Conservation (phyloP, 2,113 vertebrate genomes). For the Phalacrocorax pelagicus region DNA sequence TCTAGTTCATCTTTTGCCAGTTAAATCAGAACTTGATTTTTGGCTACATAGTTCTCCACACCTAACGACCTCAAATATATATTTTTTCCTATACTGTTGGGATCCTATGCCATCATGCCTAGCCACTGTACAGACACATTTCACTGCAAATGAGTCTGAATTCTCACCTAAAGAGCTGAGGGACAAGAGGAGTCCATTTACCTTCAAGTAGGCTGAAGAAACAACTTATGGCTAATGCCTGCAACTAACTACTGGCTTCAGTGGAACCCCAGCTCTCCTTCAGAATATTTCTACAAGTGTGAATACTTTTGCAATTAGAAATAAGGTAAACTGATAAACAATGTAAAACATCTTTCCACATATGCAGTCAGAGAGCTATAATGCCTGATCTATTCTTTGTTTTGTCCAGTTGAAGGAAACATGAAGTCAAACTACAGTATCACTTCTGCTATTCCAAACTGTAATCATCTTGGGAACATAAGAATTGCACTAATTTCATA, state of each 20-base stretch:
- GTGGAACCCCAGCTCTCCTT: neutral
- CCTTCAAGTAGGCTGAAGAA: neutral
- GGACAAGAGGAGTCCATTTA: neutral
- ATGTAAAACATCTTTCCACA: neutral
- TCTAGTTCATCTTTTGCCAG: neutral
- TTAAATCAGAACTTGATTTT: neutral
- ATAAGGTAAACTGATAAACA: neutral
- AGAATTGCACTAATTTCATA: neutral
- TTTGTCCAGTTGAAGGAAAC: neutral
- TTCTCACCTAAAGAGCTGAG: neutral
- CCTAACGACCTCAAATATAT: neutral
- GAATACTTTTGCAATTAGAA: neutral
- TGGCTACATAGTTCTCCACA: neutral
- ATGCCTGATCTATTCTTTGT: neutral
- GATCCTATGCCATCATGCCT: neutral
- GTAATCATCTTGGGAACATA: neutral
- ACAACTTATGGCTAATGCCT: neutral
- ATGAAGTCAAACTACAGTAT: neutral
- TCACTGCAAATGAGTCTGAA: neutral
- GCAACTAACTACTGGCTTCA: neutral
- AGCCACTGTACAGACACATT: neutral
- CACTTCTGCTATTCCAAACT: neutral
- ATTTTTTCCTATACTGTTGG: neutral
- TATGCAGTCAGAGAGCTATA: neutral
- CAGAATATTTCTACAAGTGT: neutral